Evolutionary conservation across 2,113 vertebrate species (phyloP).

Genomic region (Passer domesticus): DNA sequence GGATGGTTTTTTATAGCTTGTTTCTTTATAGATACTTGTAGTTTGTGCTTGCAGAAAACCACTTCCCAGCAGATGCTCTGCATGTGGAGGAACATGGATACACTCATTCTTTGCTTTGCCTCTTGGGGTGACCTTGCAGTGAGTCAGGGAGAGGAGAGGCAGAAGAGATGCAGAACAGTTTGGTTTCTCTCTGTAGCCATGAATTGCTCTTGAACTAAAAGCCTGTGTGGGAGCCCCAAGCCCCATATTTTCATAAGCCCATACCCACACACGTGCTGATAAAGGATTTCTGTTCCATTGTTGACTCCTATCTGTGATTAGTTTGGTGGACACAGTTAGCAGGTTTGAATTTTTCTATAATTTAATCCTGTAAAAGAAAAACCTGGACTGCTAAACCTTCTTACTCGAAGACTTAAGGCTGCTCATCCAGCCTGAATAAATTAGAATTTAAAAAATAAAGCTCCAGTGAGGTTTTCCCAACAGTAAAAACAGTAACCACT

Average conservation of each 20-base stretch:
- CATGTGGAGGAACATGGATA: background rate
- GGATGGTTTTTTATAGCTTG: fast-evolving
- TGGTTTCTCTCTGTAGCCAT: background rate
- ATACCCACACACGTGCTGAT: background rate
- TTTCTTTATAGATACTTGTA: background rate
- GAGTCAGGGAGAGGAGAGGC: background rate
- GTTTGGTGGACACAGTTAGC: background rate
- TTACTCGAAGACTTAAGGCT: background rate
- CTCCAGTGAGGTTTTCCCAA: background rate
- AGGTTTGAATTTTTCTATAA: background rate
- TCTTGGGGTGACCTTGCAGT: background rate
- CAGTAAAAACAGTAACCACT: background rate
- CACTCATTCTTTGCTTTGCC: background rate
- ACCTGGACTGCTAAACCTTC: background rate
- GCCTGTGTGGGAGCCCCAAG: background rate
- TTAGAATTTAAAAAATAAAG: background rate
- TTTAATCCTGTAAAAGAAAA: background rate
- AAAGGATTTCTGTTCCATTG: background rate
- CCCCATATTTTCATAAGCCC: background rate
- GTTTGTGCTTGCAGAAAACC: background rate
- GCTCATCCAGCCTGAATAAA: background rate
- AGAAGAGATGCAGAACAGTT: background rate
- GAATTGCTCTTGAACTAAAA: background rate
- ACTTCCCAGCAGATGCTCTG: background rate
- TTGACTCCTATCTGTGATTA: background rate